Conservation (phyloP, 2,113 vertebrate genomes). For the Geococcyx californianus region DNA sequence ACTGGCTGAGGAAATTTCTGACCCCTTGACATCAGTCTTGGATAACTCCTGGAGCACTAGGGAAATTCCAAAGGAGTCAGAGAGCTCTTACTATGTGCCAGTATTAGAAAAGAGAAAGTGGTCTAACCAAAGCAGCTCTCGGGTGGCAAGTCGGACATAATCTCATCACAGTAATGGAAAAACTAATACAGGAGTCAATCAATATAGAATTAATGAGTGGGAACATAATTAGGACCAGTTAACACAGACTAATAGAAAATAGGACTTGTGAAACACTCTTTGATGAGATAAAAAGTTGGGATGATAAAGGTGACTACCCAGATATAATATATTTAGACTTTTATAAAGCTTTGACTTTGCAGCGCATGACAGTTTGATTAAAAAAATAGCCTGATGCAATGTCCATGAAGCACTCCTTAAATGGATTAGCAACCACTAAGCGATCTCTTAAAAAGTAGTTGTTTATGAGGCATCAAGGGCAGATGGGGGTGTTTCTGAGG, state of each 20-base stretch:
- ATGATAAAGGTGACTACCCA: neutral
- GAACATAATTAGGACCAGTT: slow-evolving; percentile 29
- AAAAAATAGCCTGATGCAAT: slow-evolving; percentile 23
- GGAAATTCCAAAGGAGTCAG: slow-evolving; percentile 40
- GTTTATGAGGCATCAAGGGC: slow-evolving; percentile 40
- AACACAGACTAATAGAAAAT: slow-evolving; percentile 36
- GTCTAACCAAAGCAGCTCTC: neutral
- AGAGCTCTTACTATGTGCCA: slow-evolving; percentile 22
- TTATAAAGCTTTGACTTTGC: slow-evolving; percentile 10
- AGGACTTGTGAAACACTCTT: slow-evolving; percentile 25
- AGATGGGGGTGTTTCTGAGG: neutral
- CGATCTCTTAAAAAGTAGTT: neutral
- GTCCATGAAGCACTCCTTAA: slow-evolving; percentile 6
- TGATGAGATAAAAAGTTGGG: neutral
- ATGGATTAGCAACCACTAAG: neutral
- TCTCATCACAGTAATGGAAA: slow-evolving; percentile 26
- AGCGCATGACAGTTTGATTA: slow-evolving; percentile 49
- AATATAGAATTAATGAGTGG: slow-evolving; percentile 14
- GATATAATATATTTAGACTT: slow-evolving; percentile 11
- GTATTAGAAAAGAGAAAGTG: slow-evolving; percentile 43
- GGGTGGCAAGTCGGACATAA: slow-evolving; percentile 11
- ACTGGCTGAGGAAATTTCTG: slow-evolving; percentile 62
- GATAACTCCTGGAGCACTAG: slow-evolving; percentile 29
- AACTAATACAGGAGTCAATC: slow-evolving; percentile 36
- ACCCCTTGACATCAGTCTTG: slow-evolving; percentile 55